Percentiles rank a stretch among this genome's conserved stretches.
These are phyloP conservation scores for Eupithecia vulgata DNA, from an alignment of 2,888 invertebrate species.

Conservation along the genomic window DNA sequence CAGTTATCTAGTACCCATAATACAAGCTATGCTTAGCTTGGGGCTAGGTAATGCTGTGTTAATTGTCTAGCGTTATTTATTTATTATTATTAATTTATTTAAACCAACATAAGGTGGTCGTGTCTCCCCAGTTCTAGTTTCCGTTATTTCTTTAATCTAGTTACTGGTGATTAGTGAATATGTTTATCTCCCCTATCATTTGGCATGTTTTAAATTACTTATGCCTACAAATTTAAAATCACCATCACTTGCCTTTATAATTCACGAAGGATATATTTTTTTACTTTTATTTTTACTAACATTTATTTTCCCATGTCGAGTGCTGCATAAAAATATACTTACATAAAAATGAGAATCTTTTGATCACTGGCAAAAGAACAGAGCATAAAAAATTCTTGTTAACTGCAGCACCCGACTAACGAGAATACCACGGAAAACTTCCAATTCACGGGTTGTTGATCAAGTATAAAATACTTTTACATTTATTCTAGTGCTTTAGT, in stretches of 20 bases:
- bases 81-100: too few relatives aligned
- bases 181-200: not conserved
- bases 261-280: not conserved
- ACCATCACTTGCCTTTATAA: not conserved
- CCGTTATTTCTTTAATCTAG: not conserved
- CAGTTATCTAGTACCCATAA: too few relatives aligned
- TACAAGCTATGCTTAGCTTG: too few relatives aligned
- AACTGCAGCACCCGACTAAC: constrained; percentile 1
- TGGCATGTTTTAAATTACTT: not conserved
- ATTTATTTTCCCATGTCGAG: not conserved
- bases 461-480: not conserved
- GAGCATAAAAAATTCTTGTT: not conserved
- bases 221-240: not conserved
- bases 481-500: not conserved
- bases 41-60: too few relatives aligned
- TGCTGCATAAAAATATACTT: not conserved
- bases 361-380: not conserved
- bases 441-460: not conserved
- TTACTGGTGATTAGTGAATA: not conserved
- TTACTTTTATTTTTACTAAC: not conserved
- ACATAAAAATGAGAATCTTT: not conserved
- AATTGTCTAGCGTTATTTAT: too few relatives aligned
- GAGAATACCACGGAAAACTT: not conserved
- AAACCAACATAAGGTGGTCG: too few relatives aligned
- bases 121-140: not conserved